phyloP scores from a whole-genome alignment of 92 coral and sea anemone genomes.

The Phenganax marumi region DNA sequence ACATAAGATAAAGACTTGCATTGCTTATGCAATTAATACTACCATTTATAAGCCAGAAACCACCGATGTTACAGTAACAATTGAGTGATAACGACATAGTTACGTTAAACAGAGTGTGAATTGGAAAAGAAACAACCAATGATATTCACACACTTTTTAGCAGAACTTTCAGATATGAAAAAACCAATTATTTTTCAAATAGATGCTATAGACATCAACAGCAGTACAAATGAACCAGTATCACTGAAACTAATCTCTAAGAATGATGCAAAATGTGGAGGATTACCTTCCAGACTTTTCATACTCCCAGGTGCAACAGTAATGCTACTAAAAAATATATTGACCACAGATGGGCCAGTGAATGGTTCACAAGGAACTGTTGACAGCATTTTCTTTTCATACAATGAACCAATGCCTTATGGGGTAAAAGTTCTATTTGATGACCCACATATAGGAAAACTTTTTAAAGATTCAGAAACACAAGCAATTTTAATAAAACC shows the following conservation, averaged over 20 bases:
- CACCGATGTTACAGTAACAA: no score
- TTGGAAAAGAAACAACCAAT: constrained; percentile 7
- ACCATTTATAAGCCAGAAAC: no score
- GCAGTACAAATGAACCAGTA: constrained; percentile 19
- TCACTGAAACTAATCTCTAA: constrained; percentile 44
- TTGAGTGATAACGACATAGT: no score
- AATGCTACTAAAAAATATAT: constrained; percentile 55
- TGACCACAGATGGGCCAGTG: constrained; percentile 46
- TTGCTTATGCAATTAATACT: no score
- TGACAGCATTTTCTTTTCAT: constrained; percentile 19
- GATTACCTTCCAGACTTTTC: constrained; percentile 37
- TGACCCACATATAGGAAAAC: constrained; percentile 44
- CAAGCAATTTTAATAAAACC: constrained; percentile 43
- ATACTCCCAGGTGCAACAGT: constrained; percentile 38
- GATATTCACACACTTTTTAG: constrained; percentile 13
- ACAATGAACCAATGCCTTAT: not conserved
- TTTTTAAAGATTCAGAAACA: constrained; percentile 1
- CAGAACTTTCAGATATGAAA: constrained; percentile 31
- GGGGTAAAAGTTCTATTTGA: constrained; percentile 43
- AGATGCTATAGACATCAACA: constrained; percentile 39
- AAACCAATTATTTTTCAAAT: constrained; percentile 24
- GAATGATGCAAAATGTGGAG: constrained; percentile 57
- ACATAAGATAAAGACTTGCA: no score
- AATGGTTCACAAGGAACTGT: constrained; percentile 63
- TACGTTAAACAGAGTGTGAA: constrained; percentile 47